phyloP scores from a whole-genome alignment of 1,140 invertebrate species.

The Zaprionus camerounensis region DNA sequence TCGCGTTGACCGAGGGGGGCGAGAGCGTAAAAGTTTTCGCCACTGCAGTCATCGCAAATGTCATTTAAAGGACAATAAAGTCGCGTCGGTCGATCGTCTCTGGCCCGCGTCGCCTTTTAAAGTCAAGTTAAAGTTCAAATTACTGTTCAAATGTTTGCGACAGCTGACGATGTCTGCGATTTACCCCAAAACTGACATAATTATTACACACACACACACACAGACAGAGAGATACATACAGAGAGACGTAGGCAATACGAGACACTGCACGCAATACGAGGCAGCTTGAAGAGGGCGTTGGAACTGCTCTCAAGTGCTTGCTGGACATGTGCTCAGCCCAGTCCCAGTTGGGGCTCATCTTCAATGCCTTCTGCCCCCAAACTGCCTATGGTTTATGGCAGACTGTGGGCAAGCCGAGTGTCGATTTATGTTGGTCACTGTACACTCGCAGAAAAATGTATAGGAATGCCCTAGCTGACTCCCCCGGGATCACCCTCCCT shows the following conservation, averaged over 20 bases:
- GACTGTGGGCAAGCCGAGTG: slow-evolving; percentile 38
- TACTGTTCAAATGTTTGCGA: slow-evolving; percentile 62
- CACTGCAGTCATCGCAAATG: slow-evolving; percentile 72
- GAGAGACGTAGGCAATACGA: slow-evolving; percentile 30
- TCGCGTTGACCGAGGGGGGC: slow-evolving; percentile 1
- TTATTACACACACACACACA: slow-evolving; percentile 64
- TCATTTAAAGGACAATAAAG: slow-evolving; percentile 81
- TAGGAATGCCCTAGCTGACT: slow-evolving; percentile 12
- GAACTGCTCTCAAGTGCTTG: slow-evolving; percentile 48
- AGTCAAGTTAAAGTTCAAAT: slow-evolving; percentile 82
- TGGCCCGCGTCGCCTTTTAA: slow-evolving; percentile 55
- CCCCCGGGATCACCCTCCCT: not conserved
- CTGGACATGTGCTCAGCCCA: slow-evolving; percentile 58
- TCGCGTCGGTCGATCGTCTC: slow-evolving; percentile 35
- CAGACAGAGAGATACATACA: not conserved
- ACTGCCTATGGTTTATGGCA: slow-evolving; percentile 60
- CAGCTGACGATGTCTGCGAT: slow-evolving; percentile 59
- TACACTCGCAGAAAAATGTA: slow-evolving; percentile 34
- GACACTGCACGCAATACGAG: slow-evolving; percentile 31
- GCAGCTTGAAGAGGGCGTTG: slow-evolving; percentile 39
- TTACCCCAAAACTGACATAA: slow-evolving; percentile 73
- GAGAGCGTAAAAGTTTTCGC: slow-evolving; percentile 31
- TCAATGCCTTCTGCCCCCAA: not conserved
- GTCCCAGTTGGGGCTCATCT: slow-evolving; percentile 17
- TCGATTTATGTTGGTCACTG: slow-evolving; percentile 63